phyloP scores from a whole-genome alignment of 2,797 vertebrate species.

The Sternotherus odoratus region DNA sequence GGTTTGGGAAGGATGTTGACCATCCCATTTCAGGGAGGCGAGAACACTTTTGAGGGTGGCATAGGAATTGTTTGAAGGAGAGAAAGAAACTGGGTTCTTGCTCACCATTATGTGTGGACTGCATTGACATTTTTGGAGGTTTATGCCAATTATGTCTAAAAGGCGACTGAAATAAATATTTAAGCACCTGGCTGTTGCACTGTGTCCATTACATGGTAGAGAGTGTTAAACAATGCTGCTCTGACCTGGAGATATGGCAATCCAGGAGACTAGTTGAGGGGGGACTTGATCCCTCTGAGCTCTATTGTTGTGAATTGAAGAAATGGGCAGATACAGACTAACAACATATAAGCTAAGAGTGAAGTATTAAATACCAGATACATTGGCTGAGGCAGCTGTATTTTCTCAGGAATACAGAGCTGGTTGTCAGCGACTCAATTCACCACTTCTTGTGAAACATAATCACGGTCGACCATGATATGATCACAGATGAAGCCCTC shows the following conservation, averaged over 20 bases:
- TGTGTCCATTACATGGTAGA: neutral
- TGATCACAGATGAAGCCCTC: constrained; percentile 18
- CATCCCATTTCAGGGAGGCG: neutral
- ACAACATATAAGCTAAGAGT: neutral
- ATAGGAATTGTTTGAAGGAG: neutral
- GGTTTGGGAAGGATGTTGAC: neutral
- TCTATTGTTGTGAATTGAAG: neutral
- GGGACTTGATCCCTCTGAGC: neutral
- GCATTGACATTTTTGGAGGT: neutral
- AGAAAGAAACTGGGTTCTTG: neutral
- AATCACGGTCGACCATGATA: constrained; percentile 9
- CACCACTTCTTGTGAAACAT: neutral
- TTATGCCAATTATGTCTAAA: neutral
- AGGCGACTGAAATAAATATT: neutral
- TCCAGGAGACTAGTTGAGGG: neutral
- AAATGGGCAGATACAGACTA: neutral
- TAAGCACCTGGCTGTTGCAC: rapidly evolving
- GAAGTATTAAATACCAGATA: neutral
- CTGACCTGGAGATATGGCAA: neutral
- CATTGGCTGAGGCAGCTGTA: neutral
- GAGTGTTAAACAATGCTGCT: neutral
- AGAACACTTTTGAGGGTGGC: neutral
- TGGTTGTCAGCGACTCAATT: neutral
- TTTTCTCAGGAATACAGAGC: neutral
- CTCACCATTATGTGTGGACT: neutral